These are phyloP conservation scores for Callosobruchus maculatus DNA, from an alignment of 2,888 invertebrate genomes.

Conservation along the genomic window DNA sequence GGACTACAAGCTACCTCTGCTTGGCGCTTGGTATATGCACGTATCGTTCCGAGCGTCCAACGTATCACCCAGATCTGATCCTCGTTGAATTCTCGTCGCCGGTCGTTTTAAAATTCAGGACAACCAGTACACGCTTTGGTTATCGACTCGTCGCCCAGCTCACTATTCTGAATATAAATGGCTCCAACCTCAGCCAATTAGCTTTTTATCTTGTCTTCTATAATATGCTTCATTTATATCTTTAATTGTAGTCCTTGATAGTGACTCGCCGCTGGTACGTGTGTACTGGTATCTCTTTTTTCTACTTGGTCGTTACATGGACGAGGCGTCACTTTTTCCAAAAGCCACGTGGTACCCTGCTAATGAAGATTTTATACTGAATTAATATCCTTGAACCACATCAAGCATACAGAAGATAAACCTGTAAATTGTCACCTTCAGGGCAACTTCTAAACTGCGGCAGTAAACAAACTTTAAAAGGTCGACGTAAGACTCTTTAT, in stretches of 20 bases:
- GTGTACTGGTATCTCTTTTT: neutral
- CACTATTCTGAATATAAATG: conserved; percentile 14
- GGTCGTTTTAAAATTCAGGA: conserved; percentile 13
- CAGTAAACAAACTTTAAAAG: too few species aligned
- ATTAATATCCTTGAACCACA: neutral
- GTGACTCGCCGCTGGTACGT: neutral
- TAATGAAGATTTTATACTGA: neutral
- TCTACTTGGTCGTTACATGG: neutral
- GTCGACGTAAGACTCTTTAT: too few species aligned
- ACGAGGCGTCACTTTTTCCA: neutral
- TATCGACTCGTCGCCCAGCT: conserved; percentile 7
- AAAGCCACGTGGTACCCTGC: neutral
- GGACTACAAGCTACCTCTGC: neutral
- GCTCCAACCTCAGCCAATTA: conserved; percentile 11
- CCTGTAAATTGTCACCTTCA: too few species aligned
- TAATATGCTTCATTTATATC: conserved; percentile 14
- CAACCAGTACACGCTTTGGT: conserved; percentile 12
- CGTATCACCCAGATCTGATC: neutral
- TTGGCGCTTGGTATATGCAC: neutral
- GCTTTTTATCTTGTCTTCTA: conserved; percentile 13
- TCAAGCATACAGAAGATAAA: neutral
- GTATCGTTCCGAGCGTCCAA: neutral
- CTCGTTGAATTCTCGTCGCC: neutral
- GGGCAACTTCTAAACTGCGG: too few species aligned
- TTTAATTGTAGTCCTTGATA: conserved; percentile 6